A percentile compares a stretch with the other conserved stretches of the same genome.
Conservation (phyloP, 37 sponge, comb jelly and placozoan genomes). For the Eunapius fragilis region DNA sequence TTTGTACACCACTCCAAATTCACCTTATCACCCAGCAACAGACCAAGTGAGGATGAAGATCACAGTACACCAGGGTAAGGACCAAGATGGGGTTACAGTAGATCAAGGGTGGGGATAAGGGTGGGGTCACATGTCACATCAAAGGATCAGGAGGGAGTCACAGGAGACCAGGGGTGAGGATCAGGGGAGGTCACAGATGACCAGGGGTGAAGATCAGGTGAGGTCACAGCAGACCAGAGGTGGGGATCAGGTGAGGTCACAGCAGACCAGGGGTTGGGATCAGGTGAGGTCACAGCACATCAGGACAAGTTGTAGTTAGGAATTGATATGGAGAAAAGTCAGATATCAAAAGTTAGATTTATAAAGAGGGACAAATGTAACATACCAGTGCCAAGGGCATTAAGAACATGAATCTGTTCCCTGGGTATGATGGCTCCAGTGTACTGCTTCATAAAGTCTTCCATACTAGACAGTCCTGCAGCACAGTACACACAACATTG, state of each 20-base stretch:
- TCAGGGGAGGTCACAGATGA: no score
- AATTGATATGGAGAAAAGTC: no score
- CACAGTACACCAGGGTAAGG: not conserved
- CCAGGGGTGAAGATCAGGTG: no score
- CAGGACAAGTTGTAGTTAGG: no score
- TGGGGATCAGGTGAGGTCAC: no score
- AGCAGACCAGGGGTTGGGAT: no score
- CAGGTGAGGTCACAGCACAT: no score
- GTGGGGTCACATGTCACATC: not conserved
- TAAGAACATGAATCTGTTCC: not conserved
- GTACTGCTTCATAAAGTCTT: not conserved
- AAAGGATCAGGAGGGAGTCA: not conserved
- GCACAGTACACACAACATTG: no score
- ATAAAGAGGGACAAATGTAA: no score
- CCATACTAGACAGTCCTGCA: not conserved
- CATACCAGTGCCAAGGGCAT: not conserved
- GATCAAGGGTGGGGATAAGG: not conserved
- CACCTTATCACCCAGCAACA: not conserved
- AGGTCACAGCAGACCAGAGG: no score
- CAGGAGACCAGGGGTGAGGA: not conserved
- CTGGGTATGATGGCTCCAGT: not conserved
- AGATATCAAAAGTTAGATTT: no score
- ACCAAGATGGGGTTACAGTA: not conserved
- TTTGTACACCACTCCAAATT: not conserved
- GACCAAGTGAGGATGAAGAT: no score